Base-by-base conservation (phyloP, 35 echinoderm and acorn worm genomes). In the Hemicentrotus pulcherrimus region DNA sequence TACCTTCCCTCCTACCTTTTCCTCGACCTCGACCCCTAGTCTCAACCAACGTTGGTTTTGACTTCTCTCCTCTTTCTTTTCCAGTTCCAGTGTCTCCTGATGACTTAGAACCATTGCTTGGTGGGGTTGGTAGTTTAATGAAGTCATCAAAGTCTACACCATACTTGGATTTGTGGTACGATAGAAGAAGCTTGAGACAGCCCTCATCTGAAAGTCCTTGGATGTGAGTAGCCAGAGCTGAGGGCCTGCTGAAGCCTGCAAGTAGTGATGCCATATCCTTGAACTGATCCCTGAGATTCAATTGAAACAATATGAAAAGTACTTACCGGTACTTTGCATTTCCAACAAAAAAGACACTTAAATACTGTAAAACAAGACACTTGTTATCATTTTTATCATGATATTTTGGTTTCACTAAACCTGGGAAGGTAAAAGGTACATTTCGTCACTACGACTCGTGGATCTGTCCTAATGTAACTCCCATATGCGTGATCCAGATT, bases 281-380 rank as follows among this genome's bases (percentile, higher is more conserved):
- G 61, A 96, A 95, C 32, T 97, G 97, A 88, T 86, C 58, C 35
- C 97, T 97, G 94, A 22, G 94, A 91, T 88, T 31, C 92, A 47
- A 61, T 4, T 59, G 10, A 8, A 15, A 94, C 14, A 61, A 50
- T 28, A 32, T 94, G 1, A 52, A 52, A 31, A 94, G 5, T 52
- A 32, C 1, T 6, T 28, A 31, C n/a, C n/a, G n/a, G n/a, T n/a
- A n/a, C 65, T 59, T 35, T 90, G 88, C 31, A 41, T 24, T 33
- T 90, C 46, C 32, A 90, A 24, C 31, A 41, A 90, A 86, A 86
- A 31, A 86, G 85, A 0, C 18, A 86, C 19, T 4, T 31, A 31
- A 86, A 2, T 18, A 86, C 2, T 33, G 24, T 22, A 86, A 12
- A 86, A 2, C 1, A 31, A 86, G 24, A 86, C 35, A 41, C 35